Conservation (phyloP, 2,888 invertebrate species). For the Mythimna loreyi region DNA sequence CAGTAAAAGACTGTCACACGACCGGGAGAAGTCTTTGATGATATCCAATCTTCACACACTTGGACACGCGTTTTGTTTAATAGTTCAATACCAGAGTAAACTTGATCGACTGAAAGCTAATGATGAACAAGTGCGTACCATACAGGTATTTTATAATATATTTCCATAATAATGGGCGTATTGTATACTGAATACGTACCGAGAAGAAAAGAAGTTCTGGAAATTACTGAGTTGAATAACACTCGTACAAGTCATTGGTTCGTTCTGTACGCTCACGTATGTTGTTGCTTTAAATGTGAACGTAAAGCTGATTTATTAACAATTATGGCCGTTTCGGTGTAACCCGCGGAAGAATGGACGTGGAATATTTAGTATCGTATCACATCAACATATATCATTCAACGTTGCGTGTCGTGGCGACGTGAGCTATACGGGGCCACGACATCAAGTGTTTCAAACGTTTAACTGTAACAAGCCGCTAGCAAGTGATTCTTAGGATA, state of each 20-base stretch:
- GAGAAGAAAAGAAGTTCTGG: background rate
- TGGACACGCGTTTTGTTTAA: background rate
- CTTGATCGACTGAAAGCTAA: background rate
- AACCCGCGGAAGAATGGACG: background rate
- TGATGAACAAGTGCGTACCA: background rate
- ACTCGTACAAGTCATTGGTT: background rate
- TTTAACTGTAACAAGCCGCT: background rate
- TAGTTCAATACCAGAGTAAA: background rate
- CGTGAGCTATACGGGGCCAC: background rate
- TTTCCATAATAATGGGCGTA: conserved; percentile 1
- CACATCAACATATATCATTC: conserved; percentile 1
- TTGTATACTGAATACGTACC: conserved; percentile 8
- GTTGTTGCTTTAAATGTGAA: background rate
- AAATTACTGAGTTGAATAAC: background rate
- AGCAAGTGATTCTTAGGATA: background rate
- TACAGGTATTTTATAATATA: background rate
- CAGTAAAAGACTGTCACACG: no score
- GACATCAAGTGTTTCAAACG: conserved; percentile 1
- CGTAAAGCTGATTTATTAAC: conserved; percentile 9
- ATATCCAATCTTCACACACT: no score
- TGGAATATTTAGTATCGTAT: conserved; percentile 6
- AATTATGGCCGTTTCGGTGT: background rate
- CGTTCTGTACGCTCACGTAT: background rate
- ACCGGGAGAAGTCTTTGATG: no score
- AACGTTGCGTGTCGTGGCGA: conserved; percentile 9